Conservation (phyloP, 2,888 invertebrate species). For the Thumatha senex region DNA sequence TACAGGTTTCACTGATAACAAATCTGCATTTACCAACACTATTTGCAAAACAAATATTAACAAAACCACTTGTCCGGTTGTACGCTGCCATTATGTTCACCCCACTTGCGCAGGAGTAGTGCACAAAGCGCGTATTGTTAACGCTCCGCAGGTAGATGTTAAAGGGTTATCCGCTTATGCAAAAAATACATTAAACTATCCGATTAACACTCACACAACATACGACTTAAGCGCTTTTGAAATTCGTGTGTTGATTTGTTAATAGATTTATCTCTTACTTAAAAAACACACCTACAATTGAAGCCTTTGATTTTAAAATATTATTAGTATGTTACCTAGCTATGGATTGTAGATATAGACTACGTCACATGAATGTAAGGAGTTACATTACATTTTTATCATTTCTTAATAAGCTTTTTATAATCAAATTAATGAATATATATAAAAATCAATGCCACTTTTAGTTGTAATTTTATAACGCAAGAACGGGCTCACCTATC, state of each 20-base stretch:
- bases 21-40: slow-evolving; percentile 17
- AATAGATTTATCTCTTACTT: slow-evolving; percentile 49
- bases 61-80: slow-evolving; percentile 41
- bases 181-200: slow-evolving; percentile 74
- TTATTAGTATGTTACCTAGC: too few species aligned
- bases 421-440: too few species aligned
- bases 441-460: too few species aligned
- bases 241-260: slow-evolving; percentile 52
- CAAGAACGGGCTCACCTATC: too few species aligned
- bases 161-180: slow-evolving; percentile 83
- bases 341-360: too few species aligned
- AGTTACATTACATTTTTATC: too few species aligned
- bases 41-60: slow-evolving; percentile 38
- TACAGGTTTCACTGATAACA: slow-evolving; percentile 27
- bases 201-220: slow-evolving; percentile 78
- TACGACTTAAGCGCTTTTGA: slow-evolving; percentile 58
- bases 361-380: too few species aligned
- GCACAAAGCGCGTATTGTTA: slow-evolving; percentile 60
- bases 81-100: slow-evolving; percentile 40
- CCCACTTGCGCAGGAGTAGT: slow-evolving; percentile 63
- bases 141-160: slow-evolving; percentile 68
- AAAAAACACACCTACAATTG: too few species aligned
- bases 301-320: too few species aligned
- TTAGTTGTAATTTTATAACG: too few species aligned
- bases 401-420: too few species aligned